Percentiles rank a stretch among this genome's conserved stretches.
phyloP scores from a whole-genome alignment of 2,888 invertebrate species.

The Agonopterix alstromeriana region DNA sequence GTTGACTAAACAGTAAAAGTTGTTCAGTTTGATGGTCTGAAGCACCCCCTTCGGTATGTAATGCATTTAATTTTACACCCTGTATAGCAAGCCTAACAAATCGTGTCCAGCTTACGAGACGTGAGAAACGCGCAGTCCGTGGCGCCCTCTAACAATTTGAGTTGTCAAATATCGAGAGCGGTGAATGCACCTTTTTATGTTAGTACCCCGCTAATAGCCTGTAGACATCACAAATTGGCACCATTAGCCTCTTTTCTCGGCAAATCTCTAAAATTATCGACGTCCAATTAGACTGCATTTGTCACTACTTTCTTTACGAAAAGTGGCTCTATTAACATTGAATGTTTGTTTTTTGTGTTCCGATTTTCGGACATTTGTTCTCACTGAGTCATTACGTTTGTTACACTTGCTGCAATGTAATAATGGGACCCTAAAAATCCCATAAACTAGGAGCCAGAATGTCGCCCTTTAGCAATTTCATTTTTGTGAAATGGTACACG shows the following conservation, averaged over 20 bases:
- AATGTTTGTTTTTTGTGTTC: slow-evolving; percentile 24
- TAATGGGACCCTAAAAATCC: slow-evolving; percentile 39
- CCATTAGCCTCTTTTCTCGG: slow-evolving; percentile 42
- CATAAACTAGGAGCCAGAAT: slow-evolving; percentile 49
- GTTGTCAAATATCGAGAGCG: slow-evolving; percentile 46
- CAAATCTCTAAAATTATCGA: slow-evolving; percentile 38
- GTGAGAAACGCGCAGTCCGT: slow-evolving; percentile 43
- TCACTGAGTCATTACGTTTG: slow-evolving; percentile 7
- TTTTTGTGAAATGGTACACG: slow-evolving; percentile 65
- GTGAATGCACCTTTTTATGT: slow-evolving; percentile 29
- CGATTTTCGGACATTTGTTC: slow-evolving; percentile 22
- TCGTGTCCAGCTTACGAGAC: slow-evolving; percentile 13
- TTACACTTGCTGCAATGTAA: slow-evolving; percentile 16
- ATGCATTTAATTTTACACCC: too few species aligned
- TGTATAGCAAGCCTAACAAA: too few species aligned
- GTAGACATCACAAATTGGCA: slow-evolving; percentile 48
- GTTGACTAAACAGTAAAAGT: too few species aligned
- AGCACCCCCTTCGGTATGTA: too few species aligned
- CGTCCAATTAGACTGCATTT: slow-evolving; percentile 37
- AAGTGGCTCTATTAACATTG: slow-evolving; percentile 6
- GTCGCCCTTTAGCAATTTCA: slow-evolving; percentile 65
- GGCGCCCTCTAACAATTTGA: slow-evolving; percentile 56
- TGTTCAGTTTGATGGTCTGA: too few species aligned
- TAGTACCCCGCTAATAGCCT: slow-evolving; percentile 21
- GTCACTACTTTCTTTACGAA: slow-evolving; percentile 22